These are phyloP conservation scores for Clavelina lepadiformis DNA, from an alignment of 23 tunicate species.

Conservation along the genomic window DNA sequence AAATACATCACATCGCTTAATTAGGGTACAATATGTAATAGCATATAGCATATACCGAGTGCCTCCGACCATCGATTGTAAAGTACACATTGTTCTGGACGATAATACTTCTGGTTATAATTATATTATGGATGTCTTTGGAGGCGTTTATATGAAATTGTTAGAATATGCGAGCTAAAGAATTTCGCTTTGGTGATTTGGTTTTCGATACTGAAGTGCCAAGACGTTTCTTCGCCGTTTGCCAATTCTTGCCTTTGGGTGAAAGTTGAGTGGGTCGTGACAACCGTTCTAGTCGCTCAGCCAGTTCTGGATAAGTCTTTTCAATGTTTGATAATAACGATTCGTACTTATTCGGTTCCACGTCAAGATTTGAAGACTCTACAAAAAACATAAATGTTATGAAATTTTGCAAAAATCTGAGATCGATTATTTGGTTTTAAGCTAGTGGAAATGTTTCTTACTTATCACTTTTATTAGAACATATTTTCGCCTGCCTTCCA, in stretches of 20 bases:
- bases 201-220: slow-evolving; percentile 12
- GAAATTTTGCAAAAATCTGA: not conserved
- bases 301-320: slow-evolving; percentile 62
- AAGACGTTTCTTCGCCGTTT: slow-evolving; percentile 27
- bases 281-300: slow-evolving; percentile 60
- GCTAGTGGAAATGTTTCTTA: slow-evolving; percentile 9
- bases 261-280: slow-evolving; percentile 54
- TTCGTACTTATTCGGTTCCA: slow-evolving; percentile 77
- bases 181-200: slow-evolving; percentile 80
- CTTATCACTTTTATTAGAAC: slow-evolving; percentile 67
- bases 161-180: too few relatives aligned
- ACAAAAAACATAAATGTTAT: not conserved
- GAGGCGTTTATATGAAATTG: too few relatives aligned
- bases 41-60: too few relatives aligned
- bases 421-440: not conserved
- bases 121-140: too few relatives aligned
- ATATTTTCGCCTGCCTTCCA: slow-evolving; percentile 75
- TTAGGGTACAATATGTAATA: too few relatives aligned
- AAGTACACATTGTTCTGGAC: too few relatives aligned
- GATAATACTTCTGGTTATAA: too few relatives aligned
- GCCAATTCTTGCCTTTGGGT: slow-evolving; percentile 60
- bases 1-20: too few relatives aligned
- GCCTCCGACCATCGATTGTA: too few relatives aligned
- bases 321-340: slow-evolving; percentile 55
- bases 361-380: slow-evolving; percentile 32